These are phyloP conservation scores for Wiebesia pumilae DNA, from an alignment of 1,140 invertebrate genomes.

Conservation along the genomic window DNA sequence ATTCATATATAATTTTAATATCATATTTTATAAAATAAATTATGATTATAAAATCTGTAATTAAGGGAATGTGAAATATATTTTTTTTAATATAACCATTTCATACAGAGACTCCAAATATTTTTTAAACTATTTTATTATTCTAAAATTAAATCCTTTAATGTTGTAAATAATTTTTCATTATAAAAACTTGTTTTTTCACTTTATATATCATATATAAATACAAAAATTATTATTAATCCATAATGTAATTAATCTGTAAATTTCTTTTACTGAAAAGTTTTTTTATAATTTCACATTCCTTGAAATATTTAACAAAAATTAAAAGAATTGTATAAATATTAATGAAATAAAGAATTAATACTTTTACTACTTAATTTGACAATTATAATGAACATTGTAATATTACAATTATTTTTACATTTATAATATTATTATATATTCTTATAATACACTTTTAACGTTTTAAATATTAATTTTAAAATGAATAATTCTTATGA, in stretches of 20 bases:
- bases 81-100: background rate
- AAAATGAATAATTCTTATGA: background rate
- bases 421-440: constrained; percentile 8
- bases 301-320: constrained; percentile 26
- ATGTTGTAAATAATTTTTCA: background rate
- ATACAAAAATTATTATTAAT: background rate
- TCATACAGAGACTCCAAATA: background rate
- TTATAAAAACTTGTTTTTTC: background rate
- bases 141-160: background rate
- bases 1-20: constrained; percentile 35
- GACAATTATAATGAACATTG: constrained; percentile 12
- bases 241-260: background rate
- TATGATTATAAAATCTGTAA: constrained; percentile 9
- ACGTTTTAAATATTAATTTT: constrained; percentile 14
- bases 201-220: background rate
- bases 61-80: constrained; percentile 41
- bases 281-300: constrained; percentile 39
- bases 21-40: constrained; percentile 40
- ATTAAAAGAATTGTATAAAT: constrained; percentile 37
- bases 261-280: constrained; percentile 2
- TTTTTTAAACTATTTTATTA: background rate
- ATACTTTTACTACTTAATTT: constrained; percentile 4
- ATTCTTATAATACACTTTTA: background rate
- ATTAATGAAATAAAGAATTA: background rate
- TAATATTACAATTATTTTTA: constrained; percentile 45